Conservation (phyloP, 2,888 invertebrate genomes). For the Tetropium fuscum region DNA sequence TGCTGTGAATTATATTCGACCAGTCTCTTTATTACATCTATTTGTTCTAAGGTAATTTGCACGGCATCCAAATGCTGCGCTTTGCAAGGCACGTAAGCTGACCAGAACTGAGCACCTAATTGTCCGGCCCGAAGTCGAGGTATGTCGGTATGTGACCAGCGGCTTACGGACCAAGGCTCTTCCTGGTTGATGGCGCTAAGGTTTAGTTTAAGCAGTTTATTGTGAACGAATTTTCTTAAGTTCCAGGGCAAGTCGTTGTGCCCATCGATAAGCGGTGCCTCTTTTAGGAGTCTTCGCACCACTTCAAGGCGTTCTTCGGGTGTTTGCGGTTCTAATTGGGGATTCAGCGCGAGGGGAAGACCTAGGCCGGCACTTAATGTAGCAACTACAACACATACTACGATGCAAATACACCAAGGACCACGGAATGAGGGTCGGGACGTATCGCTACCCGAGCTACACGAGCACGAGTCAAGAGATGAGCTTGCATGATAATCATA, state of each 20-base stretch:
- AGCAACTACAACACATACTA: constrained; percentile 71
- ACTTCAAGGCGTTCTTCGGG: constrained; percentile 72
- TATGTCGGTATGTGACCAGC: constrained; percentile 95
- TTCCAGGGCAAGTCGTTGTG: constrained; percentile 94
- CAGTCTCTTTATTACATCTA: constrained; percentile 83
- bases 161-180: constrained; percentile 87
- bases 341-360: constrained; percentile 68
- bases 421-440: constrained; percentile 67
- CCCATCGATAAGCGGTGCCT: constrained; percentile 81
- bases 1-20: constrained; percentile 81
- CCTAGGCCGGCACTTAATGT: constrained; percentile 71
- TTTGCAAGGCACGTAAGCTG: constrained; percentile 88
- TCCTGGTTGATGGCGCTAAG: constrained; percentile 75
- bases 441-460: constrained; percentile 68
- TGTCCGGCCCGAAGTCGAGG: constrained; percentile 68
- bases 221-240: constrained; percentile 88
- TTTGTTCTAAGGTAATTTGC: constrained; percentile 86
- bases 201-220: constrained; percentile 78
- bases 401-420: constrained; percentile 70
- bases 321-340: constrained; percentile 54
- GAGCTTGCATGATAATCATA: constrained; percentile 51
- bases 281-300: constrained; percentile 74
- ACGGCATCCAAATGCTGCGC: constrained; percentile 85
- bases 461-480: constrained; percentile 59
- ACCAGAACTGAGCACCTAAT: constrained; percentile 93